phyloP scores from a whole-genome alignment of 2,888 invertebrate species.

The Horisme vitalbata region DNA sequence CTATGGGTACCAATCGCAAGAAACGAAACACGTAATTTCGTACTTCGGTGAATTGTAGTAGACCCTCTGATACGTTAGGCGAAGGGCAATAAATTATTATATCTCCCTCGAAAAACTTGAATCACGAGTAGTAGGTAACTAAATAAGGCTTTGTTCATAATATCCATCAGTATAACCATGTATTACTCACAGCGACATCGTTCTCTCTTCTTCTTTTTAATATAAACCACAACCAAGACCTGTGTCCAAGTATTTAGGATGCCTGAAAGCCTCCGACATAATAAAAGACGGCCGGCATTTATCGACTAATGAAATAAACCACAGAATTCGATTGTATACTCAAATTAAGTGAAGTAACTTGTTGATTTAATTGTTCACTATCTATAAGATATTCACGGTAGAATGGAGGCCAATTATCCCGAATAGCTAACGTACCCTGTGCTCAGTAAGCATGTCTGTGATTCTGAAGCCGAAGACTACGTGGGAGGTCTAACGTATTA shows the following conservation, averaged over 20 bases:
- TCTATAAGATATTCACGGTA: conserved; percentile 43
- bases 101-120: conserved; percentile 38
- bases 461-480: conserved; percentile 37
- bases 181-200: conserved; percentile 16
- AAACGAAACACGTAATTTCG: no score
- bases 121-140: conserved; percentile 33
- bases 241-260: no score
- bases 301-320: no score
- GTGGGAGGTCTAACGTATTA: conserved; percentile 55
- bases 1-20: no score
- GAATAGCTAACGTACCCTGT: conserved; percentile 43
- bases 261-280: no score
- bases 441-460: conserved; percentile 33
- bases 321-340: conserved; percentile 7
- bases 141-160: conserved; percentile 42
- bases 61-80: no score
- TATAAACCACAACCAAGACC: no score
- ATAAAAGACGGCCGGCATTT: no score
- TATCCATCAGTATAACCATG: conserved; percentile 25
- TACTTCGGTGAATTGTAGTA: no score
- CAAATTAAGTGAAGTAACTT: conserved; percentile 25
- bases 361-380: conserved; percentile 32
- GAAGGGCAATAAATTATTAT: conserved; percentile 55
- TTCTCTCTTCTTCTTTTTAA: conserved; percentile 15
- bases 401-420: conserved; percentile 52